Percentiles rank a stretch among this genome's conserved stretches.
These are phyloP conservation scores for Dicrurus megarhynchus DNA, from an alignment of 2,113 vertebrate genomes.

Conservation along the genomic window DNA sequence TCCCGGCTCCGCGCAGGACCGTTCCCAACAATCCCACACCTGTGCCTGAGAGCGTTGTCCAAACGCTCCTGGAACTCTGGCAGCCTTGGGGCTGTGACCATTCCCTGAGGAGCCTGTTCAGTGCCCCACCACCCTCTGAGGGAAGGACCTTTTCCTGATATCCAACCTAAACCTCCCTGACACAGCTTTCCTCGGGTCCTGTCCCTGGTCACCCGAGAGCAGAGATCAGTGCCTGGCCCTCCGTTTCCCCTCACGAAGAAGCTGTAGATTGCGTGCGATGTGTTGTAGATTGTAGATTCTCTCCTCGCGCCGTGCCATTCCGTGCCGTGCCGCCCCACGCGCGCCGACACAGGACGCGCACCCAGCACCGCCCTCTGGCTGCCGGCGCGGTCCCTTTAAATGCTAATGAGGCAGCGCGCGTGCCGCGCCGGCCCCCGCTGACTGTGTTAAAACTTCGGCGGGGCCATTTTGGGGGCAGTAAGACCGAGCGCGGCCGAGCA, in stretches of 20 bases:
- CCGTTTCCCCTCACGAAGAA: neutral
- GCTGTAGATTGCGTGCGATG: neutral
- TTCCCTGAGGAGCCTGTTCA: neutral
- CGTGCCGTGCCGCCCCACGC: neutral
- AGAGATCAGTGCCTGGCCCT: neutral
- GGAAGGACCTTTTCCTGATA: neutral
- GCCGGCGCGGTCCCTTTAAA: slow-evolving; percentile 35
- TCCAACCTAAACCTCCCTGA: fast-evolving
- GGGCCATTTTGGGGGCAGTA: slow-evolving; percentile 77
- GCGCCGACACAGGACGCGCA: fast-evolving
- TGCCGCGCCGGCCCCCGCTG: slow-evolving; percentile 27
- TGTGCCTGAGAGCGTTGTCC: neutral
- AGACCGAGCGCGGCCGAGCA: slow-evolving; percentile 56
- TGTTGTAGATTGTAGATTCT: neutral
- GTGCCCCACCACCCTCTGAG: fast-evolving
- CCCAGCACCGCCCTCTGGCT: fast-evolving
- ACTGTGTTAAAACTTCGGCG: slow-evolving; percentile 69
- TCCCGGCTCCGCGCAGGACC: neutral
- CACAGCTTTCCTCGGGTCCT: neutral
- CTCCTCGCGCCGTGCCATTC: fast-evolving
- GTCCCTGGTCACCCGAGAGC: neutral
- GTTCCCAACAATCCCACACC: neutral
- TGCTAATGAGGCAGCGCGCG: neutral
- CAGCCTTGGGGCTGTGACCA: neutral
- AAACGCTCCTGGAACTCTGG: neutral